Evolutionary conservation across 2,113 vertebrate genomes (phyloP).

Genomic region (Xerus inauris): DNA sequence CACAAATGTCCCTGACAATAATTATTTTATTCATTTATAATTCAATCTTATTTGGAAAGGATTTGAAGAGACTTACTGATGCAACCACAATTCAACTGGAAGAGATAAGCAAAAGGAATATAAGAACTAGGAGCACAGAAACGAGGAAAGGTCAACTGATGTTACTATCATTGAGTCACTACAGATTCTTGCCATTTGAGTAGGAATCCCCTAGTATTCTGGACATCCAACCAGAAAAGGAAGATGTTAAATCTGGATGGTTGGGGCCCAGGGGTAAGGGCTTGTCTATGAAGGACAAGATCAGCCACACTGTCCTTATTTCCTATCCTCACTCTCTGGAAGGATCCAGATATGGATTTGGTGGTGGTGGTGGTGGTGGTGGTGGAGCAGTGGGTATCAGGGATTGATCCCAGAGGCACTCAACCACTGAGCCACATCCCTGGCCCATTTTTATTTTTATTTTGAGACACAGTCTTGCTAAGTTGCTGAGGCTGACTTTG

Average conservation of each 20-base stretch:
- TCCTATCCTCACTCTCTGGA: not conserved
- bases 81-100: not conserved
- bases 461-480: too few relatives aligned
- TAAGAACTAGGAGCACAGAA: not conserved
- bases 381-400: too few relatives aligned
- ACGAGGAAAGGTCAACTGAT: fast-evolving
- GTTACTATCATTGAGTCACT: not conserved
- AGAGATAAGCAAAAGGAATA: not conserved
- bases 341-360: not conserved
- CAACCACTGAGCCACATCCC: too few relatives aligned
- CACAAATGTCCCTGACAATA: not conserved
- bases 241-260: not conserved
- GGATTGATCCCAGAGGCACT: too few relatives aligned
- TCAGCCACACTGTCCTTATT: not conserved
- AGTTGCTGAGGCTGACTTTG: too few relatives aligned
- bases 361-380: too few relatives aligned
- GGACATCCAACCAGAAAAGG: not conserved
- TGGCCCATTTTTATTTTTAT: too few relatives aligned
- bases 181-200: not conserved
- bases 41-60: not conserved
- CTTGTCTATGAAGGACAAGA: not conserved
- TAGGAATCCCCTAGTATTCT: not conserved
- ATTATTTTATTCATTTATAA: not conserved
- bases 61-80: not conserved
- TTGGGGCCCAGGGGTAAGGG: not conserved